Percentiles rank a stretch among this genome's conserved stretches.
phyloP scores from a whole-genome alignment of 2,113 vertebrate genomes.

The Gasterosteus aculeatus region DNA sequence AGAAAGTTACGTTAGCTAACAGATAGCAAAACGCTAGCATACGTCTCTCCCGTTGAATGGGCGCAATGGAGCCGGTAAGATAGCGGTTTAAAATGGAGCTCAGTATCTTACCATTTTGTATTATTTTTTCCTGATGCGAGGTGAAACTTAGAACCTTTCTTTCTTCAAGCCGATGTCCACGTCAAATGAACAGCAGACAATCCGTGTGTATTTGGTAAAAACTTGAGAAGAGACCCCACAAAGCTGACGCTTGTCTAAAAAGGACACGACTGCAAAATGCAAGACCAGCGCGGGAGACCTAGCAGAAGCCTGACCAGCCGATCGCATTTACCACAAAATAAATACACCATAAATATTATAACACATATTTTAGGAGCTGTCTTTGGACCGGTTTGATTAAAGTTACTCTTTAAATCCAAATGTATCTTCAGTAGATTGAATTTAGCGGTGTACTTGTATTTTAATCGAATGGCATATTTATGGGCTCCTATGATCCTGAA shows the following conservation, averaged over 20 bases:
- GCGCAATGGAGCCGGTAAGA: not conserved
- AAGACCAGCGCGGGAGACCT: slow-evolving; percentile 64
- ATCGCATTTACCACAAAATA: not conserved
- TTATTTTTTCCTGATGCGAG: slow-evolving; percentile 12
- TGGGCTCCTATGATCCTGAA: not conserved
- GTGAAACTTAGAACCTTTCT: slow-evolving; percentile 7
- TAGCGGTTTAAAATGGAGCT: not conserved
- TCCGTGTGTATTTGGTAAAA: slow-evolving; percentile 34
- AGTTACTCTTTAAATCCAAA: fast-evolving
- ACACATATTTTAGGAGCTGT: fast-evolving
- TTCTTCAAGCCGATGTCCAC: slow-evolving; percentile 59
- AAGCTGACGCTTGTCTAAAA: slow-evolving; percentile 77
- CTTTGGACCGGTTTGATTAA: fast-evolving
- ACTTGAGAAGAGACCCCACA: slow-evolving; percentile 55
- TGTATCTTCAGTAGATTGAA: fast-evolving
- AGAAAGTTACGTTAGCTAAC: slow-evolving; percentile 44
- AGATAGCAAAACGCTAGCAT: slow-evolving; percentile 5
- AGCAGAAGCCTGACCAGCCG: slow-evolving; percentile 57
- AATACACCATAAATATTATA: not conserved
- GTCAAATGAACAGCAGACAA: slow-evolving; percentile 38
- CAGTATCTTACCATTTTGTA: slow-evolving; percentile 75
- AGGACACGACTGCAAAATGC: slow-evolving; percentile 81
- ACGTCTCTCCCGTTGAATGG: slow-evolving; percentile 13
- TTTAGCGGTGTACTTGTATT: not conserved
- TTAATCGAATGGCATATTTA: slow-evolving; percentile 41